These are phyloP conservation scores for Dolichoris vasculosae DNA, from an alignment of 1,140 invertebrate species.

Conservation along the genomic window DNA sequence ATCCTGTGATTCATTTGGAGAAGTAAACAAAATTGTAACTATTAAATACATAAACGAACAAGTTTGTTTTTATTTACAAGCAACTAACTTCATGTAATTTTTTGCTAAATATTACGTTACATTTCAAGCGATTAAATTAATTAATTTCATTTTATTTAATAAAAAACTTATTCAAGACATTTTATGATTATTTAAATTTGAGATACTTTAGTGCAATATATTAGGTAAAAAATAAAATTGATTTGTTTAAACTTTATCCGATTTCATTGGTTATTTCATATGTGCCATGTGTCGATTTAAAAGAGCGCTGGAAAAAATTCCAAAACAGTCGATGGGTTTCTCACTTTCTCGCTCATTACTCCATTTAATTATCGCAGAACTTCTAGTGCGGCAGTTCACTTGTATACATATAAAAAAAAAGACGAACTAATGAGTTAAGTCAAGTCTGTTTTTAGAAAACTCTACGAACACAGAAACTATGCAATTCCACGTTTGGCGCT, in stretches of 20 bases:
- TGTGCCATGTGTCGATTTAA: neutral
- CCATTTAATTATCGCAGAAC: constrained; percentile 43
- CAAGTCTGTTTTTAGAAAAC: constrained; percentile 28
- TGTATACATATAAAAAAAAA: neutral
- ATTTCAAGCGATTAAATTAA: neutral
- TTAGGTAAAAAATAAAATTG: no score
- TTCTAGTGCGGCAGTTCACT: no score
- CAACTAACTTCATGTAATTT: no score
- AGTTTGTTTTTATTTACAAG: no score
- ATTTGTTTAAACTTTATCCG: no score
- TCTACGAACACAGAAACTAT: neutral
- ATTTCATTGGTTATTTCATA: neutral
- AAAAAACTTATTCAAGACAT: no score
- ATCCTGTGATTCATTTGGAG: no score
- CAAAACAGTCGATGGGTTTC: neutral
- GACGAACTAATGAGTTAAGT: constrained; percentile 42
- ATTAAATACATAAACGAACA: no score
- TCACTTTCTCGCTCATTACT: constrained; percentile 17
- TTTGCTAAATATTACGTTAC: neutral
- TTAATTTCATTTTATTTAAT: no score
- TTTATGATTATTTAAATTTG: no score
- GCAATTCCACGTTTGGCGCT: neutral
- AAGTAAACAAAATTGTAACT: no score
- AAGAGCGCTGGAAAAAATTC: neutral
- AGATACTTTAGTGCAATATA: no score